phyloP scores from a whole-genome alignment of 2,113 vertebrate species.

The Neodon shergylaensis region DNA sequence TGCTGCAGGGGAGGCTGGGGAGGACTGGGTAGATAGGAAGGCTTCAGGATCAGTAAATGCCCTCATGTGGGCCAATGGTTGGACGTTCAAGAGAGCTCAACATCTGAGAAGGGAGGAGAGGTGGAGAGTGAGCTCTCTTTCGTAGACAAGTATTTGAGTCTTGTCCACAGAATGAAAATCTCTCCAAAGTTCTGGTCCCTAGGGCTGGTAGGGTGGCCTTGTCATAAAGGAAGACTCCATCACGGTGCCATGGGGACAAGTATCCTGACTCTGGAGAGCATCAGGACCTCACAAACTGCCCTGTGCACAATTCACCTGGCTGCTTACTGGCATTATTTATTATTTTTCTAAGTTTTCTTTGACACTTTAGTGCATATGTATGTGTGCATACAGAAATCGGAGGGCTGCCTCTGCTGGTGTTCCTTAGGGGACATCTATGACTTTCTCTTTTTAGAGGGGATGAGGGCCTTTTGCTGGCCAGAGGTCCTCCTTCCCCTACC shows the following conservation, averaged over 20 bases:
- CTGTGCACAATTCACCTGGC: background rate
- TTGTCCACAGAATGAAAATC: background rate
- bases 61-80: background rate
- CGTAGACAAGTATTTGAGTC: background rate
- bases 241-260: background rate
- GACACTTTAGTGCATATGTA: too few species aligned
- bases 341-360: background rate
- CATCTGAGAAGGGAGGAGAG: background rate
- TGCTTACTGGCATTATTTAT: background rate
- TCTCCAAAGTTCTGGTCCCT: background rate
- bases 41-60: background rate
- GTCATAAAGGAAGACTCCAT: background rate
- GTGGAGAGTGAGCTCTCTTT: background rate
- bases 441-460: background rate
- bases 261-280: background rate
- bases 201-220: too few species aligned
- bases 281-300: background rate
- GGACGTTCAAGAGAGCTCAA: background rate
- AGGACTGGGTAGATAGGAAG: background rate
- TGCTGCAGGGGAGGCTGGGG: background rate
- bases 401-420: background rate
- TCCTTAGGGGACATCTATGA: background rate
- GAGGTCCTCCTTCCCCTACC: background rate
- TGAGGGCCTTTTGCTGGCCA: background rate
- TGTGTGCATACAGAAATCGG: too few species aligned